Percentiles rank a stretch among this genome's conserved stretches.
phyloP scores from a whole-genome alignment of 2,888 invertebrate species.

The Limulus polyphemus region DNA sequence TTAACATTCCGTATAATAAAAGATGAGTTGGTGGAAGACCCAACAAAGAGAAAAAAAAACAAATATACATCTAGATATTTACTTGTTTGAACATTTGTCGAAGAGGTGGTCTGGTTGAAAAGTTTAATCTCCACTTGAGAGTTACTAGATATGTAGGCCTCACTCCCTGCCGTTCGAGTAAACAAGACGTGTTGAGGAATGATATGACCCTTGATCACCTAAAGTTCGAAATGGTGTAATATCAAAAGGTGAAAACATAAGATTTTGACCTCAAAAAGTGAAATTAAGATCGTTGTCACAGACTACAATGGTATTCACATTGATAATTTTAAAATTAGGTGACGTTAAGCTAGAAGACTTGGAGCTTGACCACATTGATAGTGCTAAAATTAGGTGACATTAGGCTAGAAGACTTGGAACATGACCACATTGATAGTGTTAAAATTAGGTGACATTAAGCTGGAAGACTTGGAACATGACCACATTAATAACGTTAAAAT shows the following conservation, averaged over 20 bases:
- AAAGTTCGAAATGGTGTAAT: not conserved
- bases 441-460: no score
- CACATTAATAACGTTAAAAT: no score
- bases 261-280: not conserved
- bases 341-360: no score
- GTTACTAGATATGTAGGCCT: conserved; percentile 59
- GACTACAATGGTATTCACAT: conserved; percentile 14
- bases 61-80: not conserved
- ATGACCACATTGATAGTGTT: no score
- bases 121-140: conserved; percentile 59
- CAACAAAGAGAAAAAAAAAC: no score
- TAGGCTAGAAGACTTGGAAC: no score
- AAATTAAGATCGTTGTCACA: conserved; percentile 16
- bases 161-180: conserved; percentile 54
- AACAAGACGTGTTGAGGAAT: conserved; percentile 75
- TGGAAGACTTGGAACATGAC: no score
- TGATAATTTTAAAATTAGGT: not conserved
- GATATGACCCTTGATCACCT: conserved; percentile 64
- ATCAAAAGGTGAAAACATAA: not conserved
- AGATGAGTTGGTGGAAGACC: no score
- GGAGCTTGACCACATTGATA: no score
- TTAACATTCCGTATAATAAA: no score
- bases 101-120: conserved; percentile 24
- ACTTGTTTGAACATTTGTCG: not conserved
- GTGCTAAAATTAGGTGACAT: no score